Evolutionary conservation across 1,140 invertebrate genomes (phyloP), one percentile per base, ranked within the genome.

Genomic region (Sycobia sp.): DNA sequence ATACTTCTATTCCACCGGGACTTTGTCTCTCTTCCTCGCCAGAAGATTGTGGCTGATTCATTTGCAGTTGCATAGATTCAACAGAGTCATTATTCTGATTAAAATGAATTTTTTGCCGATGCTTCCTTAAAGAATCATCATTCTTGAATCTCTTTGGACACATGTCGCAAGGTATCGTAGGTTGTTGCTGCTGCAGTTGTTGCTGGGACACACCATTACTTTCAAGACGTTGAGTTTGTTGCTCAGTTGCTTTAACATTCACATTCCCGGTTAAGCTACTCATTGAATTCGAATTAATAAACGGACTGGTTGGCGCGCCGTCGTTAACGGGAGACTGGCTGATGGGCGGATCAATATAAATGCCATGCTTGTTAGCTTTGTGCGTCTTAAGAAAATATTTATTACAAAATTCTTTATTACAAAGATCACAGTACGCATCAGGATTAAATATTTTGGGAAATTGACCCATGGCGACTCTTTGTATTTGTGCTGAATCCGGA

Each of bases 391-490:
- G 84, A 78, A 99, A 99, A 81, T 99, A 99, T 79, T 99, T 99
- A 84, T 99, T 99, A 84, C 97, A 99, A 75, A 98, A 96, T 80
- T 99, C 96, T 80, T 99, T 99, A 82, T 98, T 97, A 84, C 97
- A 99, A 39, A 95, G 84, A 71, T 95, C 92, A 78, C 96, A 97
- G 76, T 96, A 98, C 4, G 96, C 95, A 82, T 97, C 96, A 22
- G 89, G 91, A 78, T 98, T 97, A 73, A 97, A 96, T 67, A 97
- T 96, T 67, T 91, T 82, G 38, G 71, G 69, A 18, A 60, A 91
- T 80, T 10, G 89, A 82, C n/a, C 84, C 79, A 86, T 81, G 9
- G 85, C 82, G 2, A 85, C 76, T 47, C 86, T 85, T 73, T 65
- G 83, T 74, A 67, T 74, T 65, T 74, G 78, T 55, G 65, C 71